phyloP scores from a whole-genome alignment of 2,888 invertebrate species.

The Azorinus chamasolen region DNA sequence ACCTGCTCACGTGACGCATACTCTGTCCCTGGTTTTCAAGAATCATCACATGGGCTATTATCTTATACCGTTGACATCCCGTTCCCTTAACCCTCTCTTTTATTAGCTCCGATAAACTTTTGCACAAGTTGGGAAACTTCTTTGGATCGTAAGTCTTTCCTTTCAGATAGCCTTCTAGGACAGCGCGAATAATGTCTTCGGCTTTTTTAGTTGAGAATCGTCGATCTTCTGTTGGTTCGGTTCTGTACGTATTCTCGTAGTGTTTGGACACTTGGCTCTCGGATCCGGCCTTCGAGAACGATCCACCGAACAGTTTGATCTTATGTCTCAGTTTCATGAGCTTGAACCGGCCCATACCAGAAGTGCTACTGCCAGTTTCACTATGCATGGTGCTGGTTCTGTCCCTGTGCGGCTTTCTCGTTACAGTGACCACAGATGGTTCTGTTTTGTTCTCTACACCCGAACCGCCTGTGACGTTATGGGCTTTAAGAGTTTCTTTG shows the following conservation, averaged over 20 bases:
- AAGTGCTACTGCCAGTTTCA: slow-evolving; percentile 55
- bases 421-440: neutral
- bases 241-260: slow-evolving; percentile 75
- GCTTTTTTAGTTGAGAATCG: slow-evolving; percentile 68
- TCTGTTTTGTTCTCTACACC: slow-evolving; percentile 12
- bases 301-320: slow-evolving; percentile 67
- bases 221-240: slow-evolving; percentile 63
- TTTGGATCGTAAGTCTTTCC: slow-evolving; percentile 74
- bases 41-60: slow-evolving; percentile 74
- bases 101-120: slow-evolving; percentile 76
- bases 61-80: slow-evolving; percentile 74
- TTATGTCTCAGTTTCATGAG: slow-evolving; percentile 61
- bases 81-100: slow-evolving; percentile 75
- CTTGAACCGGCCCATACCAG: slow-evolving; percentile 54
- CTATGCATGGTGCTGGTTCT: slow-evolving; percentile 48
- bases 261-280: slow-evolving; percentile 57
- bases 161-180: slow-evolving; percentile 72
- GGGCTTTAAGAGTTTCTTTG: slow-evolving; percentile 47
- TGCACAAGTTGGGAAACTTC: slow-evolving; percentile 73
- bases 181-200: slow-evolving; percentile 70
- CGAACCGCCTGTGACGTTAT: slow-evolving; percentile 35
- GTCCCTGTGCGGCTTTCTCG: slow-evolving; percentile 9
- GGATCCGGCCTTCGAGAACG: slow-evolving; percentile 65
- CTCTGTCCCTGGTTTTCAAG: slow-evolving; percentile 74
- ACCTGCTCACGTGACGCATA: slow-evolving; percentile 71